Evolutionary conservation across 2,113 vertebrate genomes (phyloP).

Genomic region (Megaptera novaeangliae): DNA sequence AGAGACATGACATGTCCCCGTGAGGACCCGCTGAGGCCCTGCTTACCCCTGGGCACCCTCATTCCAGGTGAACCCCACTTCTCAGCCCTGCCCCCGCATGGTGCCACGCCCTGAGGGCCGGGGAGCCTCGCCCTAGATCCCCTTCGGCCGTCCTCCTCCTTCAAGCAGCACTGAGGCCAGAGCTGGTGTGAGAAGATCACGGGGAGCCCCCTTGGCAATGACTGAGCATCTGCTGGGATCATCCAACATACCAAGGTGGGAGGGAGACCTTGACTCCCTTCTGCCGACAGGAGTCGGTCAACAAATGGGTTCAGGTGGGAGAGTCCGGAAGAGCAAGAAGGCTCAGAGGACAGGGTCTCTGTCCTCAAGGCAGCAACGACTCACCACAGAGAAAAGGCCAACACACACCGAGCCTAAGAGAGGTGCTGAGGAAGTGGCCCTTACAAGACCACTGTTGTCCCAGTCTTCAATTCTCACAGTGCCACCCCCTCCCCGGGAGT

Average conservation of each 20-base stretch:
- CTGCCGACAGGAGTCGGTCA: not conserved
- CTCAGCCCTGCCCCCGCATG: not conserved
- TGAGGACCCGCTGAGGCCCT: not conserved
- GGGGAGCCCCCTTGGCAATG: not conserved
- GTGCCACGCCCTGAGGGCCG: not conserved
- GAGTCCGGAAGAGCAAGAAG: not conserved
- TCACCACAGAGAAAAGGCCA: not conserved
- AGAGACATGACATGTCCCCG: conserved; percentile 62
- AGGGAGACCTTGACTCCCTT: not conserved
- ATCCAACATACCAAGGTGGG: not conserved
- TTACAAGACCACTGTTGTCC: not conserved
- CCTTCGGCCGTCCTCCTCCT: not conserved
- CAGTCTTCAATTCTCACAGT: not conserved
- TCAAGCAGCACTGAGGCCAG: not conserved
- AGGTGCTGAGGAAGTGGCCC: not conserved
- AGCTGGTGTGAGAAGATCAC: not conserved
- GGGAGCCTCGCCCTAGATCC: not conserved
- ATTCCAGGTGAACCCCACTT: not conserved
- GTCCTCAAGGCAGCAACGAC: not conserved
- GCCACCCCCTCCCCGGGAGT: not conserved
- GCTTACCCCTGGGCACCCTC: not conserved
- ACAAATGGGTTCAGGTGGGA: not conserved
- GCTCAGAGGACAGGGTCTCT: not conserved
- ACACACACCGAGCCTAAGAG: not conserved
- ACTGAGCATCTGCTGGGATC: not conserved